These are phyloP conservation scores for Agrilus mali DNA, from an alignment of 2,888 invertebrate genomes.

Conservation along the genomic window DNA sequence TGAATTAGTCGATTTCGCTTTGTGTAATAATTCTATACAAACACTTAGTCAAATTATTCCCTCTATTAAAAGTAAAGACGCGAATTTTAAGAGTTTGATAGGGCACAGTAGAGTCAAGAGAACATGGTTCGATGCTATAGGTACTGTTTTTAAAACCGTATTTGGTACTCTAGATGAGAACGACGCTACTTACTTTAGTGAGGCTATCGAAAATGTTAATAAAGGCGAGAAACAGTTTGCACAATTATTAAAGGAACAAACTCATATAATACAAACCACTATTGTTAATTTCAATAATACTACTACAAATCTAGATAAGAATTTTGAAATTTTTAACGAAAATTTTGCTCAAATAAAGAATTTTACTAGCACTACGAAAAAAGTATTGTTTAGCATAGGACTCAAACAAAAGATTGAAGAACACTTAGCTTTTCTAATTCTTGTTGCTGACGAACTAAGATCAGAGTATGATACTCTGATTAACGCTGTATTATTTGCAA, in stretches of 20 bases:
- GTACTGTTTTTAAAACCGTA: conserved; percentile 17
- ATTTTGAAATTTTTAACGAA: conserved; percentile 12
- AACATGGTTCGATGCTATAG: conserved; percentile 15
- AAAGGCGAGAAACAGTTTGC: conserved; percentile 9
- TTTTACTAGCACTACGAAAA: conserved; percentile 8
- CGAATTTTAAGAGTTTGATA: neutral
- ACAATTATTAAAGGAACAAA: conserved; percentile 12
- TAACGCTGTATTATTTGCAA: conserved; percentile 9
- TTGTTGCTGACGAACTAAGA: conserved; percentile 8
- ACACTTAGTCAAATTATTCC: too few relatives aligned
- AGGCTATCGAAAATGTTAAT: conserved; percentile 11
- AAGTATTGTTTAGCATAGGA: conserved; percentile 1
- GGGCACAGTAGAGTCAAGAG: conserved; percentile 9
- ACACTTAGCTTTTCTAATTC: conserved; percentile 10
- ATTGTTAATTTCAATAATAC: conserved; percentile 14
- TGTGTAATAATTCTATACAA: too few relatives aligned
- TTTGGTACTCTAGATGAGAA: conserved; percentile 19
- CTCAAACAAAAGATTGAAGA: conserved; percentile 3
- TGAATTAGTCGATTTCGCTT: too few relatives aligned
- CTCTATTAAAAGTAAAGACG: too few relatives aligned
- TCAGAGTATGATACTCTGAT: conserved; percentile 8
- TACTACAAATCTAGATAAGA: conserved; percentile 8
- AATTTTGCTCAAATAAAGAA: conserved; percentile 5
- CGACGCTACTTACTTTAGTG: conserved; percentile 17
- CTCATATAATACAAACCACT: conserved; percentile 11